Conservation (phyloP, 2,888 invertebrate species). For the Eristalis arbustorum region DNA sequence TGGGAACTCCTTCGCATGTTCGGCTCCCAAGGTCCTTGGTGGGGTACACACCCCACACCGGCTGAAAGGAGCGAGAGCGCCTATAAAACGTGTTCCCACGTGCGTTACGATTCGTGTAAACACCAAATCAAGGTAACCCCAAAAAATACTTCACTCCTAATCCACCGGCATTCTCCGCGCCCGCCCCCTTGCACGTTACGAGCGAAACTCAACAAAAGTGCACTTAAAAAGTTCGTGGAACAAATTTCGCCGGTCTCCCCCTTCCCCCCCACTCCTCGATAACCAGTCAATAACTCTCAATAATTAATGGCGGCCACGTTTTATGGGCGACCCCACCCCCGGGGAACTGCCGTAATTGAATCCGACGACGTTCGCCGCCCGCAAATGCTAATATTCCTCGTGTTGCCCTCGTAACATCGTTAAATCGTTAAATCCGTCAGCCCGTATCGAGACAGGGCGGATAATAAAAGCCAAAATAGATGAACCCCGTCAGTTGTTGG, state of each 20-base stretch:
- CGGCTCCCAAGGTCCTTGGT: too few species aligned
- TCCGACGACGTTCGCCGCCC: background rate
- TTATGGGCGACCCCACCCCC: background rate
- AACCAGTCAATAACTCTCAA: conserved; percentile 30
- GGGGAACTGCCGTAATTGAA: conserved; percentile 37
- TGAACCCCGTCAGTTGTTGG: background rate
- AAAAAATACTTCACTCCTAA: background rate
- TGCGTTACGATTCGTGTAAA: background rate
- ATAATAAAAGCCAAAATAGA: background rate
- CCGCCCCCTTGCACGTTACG: background rate
- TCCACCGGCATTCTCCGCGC: background rate
- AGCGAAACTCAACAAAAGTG: background rate
- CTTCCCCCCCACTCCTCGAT: background rate
- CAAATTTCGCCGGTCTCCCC: background rate
- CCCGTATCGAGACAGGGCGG: background rate
- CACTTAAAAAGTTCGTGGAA: background rate
- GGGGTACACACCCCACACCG: too few species aligned
- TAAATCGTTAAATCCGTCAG: background rate
- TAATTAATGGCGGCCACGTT: conserved; percentile 15
- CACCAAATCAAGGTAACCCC: background rate
- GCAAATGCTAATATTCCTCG: conserved; percentile 14
- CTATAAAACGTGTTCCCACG: background rate
- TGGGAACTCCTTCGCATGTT: too few species aligned
- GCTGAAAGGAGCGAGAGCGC: too few species aligned
- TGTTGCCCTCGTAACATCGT: background rate